These are phyloP conservation scores for Acronicta psi DNA, from an alignment of 2,888 invertebrate genomes.

Conservation along the genomic window DNA sequence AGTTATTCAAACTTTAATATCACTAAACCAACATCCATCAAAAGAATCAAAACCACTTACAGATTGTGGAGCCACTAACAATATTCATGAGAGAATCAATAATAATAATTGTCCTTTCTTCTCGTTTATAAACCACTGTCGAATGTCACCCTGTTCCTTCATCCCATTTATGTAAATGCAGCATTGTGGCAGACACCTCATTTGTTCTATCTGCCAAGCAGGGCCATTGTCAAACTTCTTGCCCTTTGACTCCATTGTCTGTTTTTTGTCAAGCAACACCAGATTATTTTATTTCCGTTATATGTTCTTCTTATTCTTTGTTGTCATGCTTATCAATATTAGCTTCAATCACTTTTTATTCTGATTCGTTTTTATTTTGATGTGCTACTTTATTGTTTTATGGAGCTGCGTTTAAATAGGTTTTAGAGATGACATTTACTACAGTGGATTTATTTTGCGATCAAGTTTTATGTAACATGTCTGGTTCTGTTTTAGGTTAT, in stretches of 20 bases:
- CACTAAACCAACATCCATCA: conserved; percentile 35
- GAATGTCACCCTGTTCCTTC: conserved; percentile 67
- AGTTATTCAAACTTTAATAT: conserved; percentile 21
- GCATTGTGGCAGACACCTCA: conserved; percentile 84
- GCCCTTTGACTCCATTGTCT: conserved; percentile 88
- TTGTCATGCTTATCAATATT: conserved; percentile 75
- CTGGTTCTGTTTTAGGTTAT: conserved; percentile 1
- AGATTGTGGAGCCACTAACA: conserved; percentile 55
- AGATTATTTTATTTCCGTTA: conserved; percentile 89
- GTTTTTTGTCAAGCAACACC: conserved; percentile 82
- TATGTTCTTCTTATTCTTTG: conserved; percentile 73
- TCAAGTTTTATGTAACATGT: conserved; percentile 7
- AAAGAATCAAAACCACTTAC: conserved; percentile 28
- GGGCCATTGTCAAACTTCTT: conserved; percentile 80
- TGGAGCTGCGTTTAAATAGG: conserved; percentile 31
- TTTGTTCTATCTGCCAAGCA: conserved; percentile 82
- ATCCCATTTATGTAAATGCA: conserved; percentile 84
- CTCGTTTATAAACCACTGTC: conserved; percentile 52
- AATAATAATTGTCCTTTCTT: conserved; percentile 66
- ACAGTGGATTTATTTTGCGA: conserved; percentile 28
- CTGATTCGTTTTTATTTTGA: conserved; percentile 30
- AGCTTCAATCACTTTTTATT: conserved; percentile 54
- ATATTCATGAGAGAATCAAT: conserved; percentile 69
- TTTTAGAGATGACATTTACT: conserved; percentile 39
- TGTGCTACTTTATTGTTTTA: conserved; percentile 40